phyloP scores from a whole-genome alignment of 1,140 invertebrate genomes.

The Fopius arisanus region DNA sequence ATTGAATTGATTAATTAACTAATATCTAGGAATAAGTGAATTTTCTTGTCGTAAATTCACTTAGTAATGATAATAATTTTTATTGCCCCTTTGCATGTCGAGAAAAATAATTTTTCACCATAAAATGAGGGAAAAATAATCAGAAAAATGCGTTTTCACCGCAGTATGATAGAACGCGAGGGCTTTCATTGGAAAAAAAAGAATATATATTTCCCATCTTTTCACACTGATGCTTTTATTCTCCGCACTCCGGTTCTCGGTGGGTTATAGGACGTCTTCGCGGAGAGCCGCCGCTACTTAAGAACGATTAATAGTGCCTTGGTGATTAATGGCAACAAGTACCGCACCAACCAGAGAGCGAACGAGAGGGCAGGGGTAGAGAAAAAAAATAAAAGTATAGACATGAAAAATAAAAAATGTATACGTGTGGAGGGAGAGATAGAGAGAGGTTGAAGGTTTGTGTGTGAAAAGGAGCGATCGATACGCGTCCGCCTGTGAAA shows the following conservation, averaged over 20 bases:
- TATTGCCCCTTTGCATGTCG: too few relatives aligned
- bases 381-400: neutral
- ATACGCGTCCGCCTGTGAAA: slow-evolving; percentile 12
- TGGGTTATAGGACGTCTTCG: slow-evolving; percentile 1
- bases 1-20: too few relatives aligned
- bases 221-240: slow-evolving; percentile 5
- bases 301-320: slow-evolving; percentile 48
- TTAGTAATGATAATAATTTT: too few relatives aligned
- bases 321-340: slow-evolving; percentile 46
- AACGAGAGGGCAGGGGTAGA: neutral
- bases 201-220: neutral
- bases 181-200: neutral
- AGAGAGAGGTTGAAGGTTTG: neutral
- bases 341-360: neutral
- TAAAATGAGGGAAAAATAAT: too few relatives aligned
- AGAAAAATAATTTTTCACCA: too few relatives aligned
- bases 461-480: neutral
- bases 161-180: neutral
- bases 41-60: too few relatives aligned
- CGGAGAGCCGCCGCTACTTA: slow-evolving; percentile 41
- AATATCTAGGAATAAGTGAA: too few relatives aligned
- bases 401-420: neutral
- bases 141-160: too few relatives aligned
- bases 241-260: neutral
- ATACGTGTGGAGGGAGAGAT: neutral